phyloP scores from a whole-genome alignment of 37 sponge, comb jelly and placozoan species.

The Axinella damicornis region DNA sequence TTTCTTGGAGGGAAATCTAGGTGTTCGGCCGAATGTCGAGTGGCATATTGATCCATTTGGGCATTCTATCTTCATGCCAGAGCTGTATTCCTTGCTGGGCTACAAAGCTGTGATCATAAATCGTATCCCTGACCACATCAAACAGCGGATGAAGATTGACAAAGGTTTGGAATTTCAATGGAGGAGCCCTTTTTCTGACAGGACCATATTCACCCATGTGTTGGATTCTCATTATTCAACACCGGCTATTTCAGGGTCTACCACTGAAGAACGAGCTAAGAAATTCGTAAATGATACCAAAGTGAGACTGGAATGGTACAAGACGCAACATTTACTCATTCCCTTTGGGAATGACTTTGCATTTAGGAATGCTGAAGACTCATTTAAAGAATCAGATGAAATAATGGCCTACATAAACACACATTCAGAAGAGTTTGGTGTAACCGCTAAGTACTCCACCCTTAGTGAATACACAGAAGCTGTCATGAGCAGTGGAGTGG shows the following conservation, averaged over 20 bases:
- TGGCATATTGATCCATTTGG: conserved; percentile 62
- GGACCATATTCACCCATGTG: conserved; percentile 64
- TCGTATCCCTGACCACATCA: conserved; percentile 82
- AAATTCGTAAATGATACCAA: conserved; percentile 31
- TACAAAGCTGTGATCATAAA: conserved; percentile 77
- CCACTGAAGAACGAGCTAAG: conserved; percentile 29
- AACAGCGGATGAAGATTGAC: conserved; percentile 70
- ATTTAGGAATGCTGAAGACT: conserved; percentile 41
- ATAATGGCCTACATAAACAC: conserved; percentile 31
- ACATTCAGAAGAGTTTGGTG: conserved; percentile 22
- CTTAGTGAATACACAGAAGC: conserved; percentile 56
- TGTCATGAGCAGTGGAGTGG: conserved; percentile 9
- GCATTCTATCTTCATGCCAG: conserved; percentile 31
- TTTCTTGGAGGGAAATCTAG: conserved; percentile 18
- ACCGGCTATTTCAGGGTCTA: conserved; percentile 32
- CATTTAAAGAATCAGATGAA: conserved; percentile 52
- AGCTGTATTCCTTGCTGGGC: conserved; percentile 61
- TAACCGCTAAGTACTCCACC: conserved; percentile 51
- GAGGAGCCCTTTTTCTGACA: conserved; percentile 18
- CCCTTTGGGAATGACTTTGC: conserved; percentile 72
- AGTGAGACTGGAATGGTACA: conserved; percentile 38
- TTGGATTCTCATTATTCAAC: conserved; percentile 66
- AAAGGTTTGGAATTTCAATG: conserved; percentile 83
- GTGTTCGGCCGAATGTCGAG: conserved; percentile 19
- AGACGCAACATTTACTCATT: conserved; percentile 51